Conservation (phyloP, 2,797 vertebrate species). For the Cryptoblepharus egeriae region DNA sequence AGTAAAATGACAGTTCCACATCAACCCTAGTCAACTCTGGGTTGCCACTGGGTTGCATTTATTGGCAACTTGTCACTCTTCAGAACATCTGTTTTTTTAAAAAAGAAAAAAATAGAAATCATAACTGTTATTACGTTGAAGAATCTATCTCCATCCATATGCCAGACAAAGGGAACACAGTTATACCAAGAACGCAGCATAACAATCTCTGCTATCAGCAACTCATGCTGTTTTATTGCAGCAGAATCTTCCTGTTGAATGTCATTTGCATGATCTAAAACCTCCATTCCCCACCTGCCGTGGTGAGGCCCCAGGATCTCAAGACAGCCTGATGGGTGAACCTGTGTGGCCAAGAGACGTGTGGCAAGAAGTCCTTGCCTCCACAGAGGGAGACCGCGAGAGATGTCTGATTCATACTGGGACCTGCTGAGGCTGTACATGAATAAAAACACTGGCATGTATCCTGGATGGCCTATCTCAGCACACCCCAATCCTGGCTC, state of each 20-base stretch:
- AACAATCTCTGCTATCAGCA: neutral
- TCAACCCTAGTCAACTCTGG: neutral
- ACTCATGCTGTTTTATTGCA: constrained; percentile 19
- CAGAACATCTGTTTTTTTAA: neutral
- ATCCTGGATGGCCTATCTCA: too few relatives aligned
- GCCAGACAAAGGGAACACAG: constrained; percentile 20
- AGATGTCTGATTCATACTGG: too few relatives aligned
- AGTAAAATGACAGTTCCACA: too few relatives aligned
- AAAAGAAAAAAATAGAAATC: neutral
- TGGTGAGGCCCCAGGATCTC: too few relatives aligned
- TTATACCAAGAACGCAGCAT: constrained; percentile 20
- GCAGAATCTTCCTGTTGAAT: neutral
- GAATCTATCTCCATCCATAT: constrained; percentile 31
- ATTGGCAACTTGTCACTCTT: neutral
- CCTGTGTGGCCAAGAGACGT: too few relatives aligned
- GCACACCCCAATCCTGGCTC: too few relatives aligned
- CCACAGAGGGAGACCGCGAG: too few relatives aligned
- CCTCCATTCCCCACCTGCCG: too few relatives aligned
- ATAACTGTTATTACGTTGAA: constrained; percentile 19
- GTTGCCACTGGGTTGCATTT: neutral
- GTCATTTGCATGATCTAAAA: neutral
- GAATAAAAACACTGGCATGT: too few relatives aligned
- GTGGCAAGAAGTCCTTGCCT: too few relatives aligned
- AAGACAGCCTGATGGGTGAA: too few relatives aligned
- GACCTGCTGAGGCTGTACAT: too few relatives aligned